Evolutionary conservation across 2,113 vertebrate genomes (phyloP).

Genomic region (Natator depressus): DNA sequence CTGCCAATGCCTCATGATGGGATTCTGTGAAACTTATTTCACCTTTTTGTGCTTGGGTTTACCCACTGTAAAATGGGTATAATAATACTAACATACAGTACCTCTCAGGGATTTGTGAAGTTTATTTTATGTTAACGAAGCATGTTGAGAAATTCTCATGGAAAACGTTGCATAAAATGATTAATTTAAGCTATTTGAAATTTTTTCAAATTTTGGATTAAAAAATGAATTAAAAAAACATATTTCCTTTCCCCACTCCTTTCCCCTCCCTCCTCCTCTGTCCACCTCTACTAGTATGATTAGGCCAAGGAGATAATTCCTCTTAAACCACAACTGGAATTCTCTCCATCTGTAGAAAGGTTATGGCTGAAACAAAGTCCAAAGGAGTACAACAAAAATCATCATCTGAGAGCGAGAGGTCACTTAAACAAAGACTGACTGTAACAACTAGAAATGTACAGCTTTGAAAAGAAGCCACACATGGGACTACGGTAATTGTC

Average conservation of each 20-base stretch:
- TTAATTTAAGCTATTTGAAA: not conserved
- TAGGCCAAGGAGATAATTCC: not conserved
- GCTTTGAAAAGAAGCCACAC: not conserved
- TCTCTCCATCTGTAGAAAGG: not conserved
- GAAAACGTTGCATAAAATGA: not conserved
- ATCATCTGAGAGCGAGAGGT: not conserved
- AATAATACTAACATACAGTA: not conserved
- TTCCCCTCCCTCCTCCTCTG: not conserved
- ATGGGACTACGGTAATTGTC: not conserved
- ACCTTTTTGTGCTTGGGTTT: not conserved
- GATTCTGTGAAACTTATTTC: not conserved
- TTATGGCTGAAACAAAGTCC: not conserved
- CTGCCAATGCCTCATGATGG: not conserved
- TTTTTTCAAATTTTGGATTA: not conserved
- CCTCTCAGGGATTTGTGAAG: not conserved
- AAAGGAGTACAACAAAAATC: not conserved
- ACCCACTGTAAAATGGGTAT: not conserved
- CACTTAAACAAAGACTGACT: not conserved
- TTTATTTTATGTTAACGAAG: not conserved
- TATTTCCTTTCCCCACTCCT: not conserved
- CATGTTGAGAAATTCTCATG: not conserved
- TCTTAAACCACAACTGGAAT: not conserved
- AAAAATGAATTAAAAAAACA: not conserved
- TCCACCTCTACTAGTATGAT: not conserved
- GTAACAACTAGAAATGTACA: not conserved